A percentile compares a stretch with the other conserved stretches of the same genome.
phyloP scores from a whole-genome alignment of 2,888 invertebrate genomes.

The Zele albiditarsus region DNA sequence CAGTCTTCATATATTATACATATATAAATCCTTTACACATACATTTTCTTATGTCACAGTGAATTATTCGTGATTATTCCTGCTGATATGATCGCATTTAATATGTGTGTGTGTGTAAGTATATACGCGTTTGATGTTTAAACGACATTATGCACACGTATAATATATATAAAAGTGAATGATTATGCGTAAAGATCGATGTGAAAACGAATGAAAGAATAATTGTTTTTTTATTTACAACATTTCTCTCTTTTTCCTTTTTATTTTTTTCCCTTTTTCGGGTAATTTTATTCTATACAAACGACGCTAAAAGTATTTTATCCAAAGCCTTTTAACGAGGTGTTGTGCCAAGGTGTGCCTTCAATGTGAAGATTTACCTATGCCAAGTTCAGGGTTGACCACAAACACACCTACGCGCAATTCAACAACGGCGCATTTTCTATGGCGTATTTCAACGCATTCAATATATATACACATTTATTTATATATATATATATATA shows the following conservation, averaged over 20 bases:
- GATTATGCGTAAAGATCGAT: neutral
- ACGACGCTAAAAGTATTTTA: conserved; percentile 41
- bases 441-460: neutral
- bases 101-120: neutral
- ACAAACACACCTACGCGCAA: conserved; percentile 43
- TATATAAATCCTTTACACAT: neutral
- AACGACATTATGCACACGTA: neutral
- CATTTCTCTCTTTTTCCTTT: too few species aligned
- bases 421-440: conserved; percentile 4
- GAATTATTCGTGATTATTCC: conserved; percentile 19
- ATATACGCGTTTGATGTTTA: neutral
- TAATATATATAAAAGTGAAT: neutral
- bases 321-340: conserved; percentile 51
- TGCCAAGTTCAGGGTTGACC: conserved; percentile 50
- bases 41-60: conserved; percentile 22
- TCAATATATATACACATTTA: neutral
- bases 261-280: too few species aligned
- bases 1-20: conserved; percentile 18
- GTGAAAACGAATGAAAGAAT: conserved; percentile 9
- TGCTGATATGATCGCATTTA: conserved; percentile 24
- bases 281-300: neutral
- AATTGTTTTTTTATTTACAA: neutral
- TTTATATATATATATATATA: neutral
- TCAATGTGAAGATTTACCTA: conserved; percentile 47
- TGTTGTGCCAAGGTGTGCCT: conserved; percentile 41